Percentiles rank a stretch among this genome's conserved stretches.
phyloP scores from a whole-genome alignment of 2,888 invertebrate genomes.

The Cetonia aurata region DNA sequence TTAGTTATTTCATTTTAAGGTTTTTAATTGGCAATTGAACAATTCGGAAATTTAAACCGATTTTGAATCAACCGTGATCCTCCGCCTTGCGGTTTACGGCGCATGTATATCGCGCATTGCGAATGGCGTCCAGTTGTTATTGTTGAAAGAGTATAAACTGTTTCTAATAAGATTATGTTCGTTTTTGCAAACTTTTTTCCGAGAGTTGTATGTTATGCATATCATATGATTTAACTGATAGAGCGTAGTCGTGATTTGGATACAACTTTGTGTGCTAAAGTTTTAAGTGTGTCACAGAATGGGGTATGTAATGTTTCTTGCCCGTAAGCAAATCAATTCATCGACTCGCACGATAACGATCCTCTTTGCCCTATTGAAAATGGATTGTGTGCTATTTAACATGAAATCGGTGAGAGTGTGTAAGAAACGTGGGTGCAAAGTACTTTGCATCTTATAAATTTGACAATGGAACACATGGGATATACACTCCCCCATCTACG shows the following conservation, averaged over 20 bases:
- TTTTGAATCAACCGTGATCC: constrained; percentile 50
- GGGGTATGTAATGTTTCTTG: constrained; percentile 73
- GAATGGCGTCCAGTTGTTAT: constrained; percentile 99
- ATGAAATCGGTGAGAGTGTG: constrained; percentile 29
- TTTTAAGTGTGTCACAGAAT: constrained; percentile 80
- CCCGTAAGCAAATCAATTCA: constrained; percentile 67
- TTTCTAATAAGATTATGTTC: constrained; percentile 78
- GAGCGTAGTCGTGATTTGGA: constrained; percentile 68
- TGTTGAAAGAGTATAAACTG: constrained; percentile 92
- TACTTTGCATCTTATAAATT: constrained; percentile 53
- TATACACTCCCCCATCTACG: constrained; percentile 67
- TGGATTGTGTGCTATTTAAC: constrained; percentile 49
- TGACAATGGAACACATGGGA: constrained; percentile 66
- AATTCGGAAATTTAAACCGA: constrained; percentile 35
- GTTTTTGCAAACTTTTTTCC: constrained; percentile 75
- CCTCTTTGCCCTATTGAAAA: constrained; percentile 28
- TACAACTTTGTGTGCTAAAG: constrained; percentile 50
- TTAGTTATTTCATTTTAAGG: background rate
- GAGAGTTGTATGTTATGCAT: constrained; percentile 70
- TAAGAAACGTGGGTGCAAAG: constrained; percentile 37
- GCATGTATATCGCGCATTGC: constrained; percentile 90
- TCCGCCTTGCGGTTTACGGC: constrained; percentile 60
- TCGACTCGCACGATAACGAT: constrained; percentile 46
- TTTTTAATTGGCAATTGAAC: constrained; percentile 12
- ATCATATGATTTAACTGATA: constrained; percentile 69